Percentiles rank a stretch among this genome's conserved stretches.
Conservation (phyloP, 1,140 invertebrate species). For the Hypothenemus hampei region DNA sequence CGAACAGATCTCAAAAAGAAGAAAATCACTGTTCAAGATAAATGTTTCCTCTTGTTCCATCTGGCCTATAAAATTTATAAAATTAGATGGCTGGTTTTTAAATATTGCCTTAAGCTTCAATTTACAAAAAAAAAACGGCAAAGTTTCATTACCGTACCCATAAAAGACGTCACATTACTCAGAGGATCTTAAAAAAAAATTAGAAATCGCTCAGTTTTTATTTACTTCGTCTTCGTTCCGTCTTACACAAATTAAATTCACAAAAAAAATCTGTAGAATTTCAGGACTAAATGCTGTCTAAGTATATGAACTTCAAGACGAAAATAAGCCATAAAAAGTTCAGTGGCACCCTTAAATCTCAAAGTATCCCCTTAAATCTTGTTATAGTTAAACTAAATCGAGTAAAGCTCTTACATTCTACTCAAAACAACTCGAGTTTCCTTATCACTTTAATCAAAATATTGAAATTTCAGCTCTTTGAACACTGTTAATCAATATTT, state of each 20-base stretch:
- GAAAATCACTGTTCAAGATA: neutral
- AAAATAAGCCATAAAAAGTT: neutral
- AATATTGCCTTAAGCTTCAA: neutral
- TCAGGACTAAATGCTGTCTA: too few species aligned
- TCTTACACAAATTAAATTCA: too few species aligned
- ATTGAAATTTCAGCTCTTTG: neutral
- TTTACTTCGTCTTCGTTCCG: too few species aligned
- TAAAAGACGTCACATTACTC: too few species aligned
- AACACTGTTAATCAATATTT: neutral
- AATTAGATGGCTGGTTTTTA: neutral
- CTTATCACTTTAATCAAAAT: too few species aligned
- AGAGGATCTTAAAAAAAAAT: too few species aligned
- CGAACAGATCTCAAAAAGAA: neutral
- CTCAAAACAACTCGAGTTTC: too few species aligned
- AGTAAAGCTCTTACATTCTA: neutral
- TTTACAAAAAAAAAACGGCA: neutral
- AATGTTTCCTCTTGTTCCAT: neutral
- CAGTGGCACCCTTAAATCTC: neutral
- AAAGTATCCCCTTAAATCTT: neutral
- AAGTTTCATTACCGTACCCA: neutral
- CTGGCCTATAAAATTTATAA: neutral
- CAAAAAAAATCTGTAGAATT: too few species aligned
- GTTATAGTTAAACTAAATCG: neutral
- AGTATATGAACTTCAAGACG: too few species aligned
- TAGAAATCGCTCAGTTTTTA: too few species aligned